Percentiles rank a stretch among this genome's conserved stretches.
Evolutionary conservation across 2,113 vertebrate species (phyloP).

Genomic region (Pogona vitticeps): DNA sequence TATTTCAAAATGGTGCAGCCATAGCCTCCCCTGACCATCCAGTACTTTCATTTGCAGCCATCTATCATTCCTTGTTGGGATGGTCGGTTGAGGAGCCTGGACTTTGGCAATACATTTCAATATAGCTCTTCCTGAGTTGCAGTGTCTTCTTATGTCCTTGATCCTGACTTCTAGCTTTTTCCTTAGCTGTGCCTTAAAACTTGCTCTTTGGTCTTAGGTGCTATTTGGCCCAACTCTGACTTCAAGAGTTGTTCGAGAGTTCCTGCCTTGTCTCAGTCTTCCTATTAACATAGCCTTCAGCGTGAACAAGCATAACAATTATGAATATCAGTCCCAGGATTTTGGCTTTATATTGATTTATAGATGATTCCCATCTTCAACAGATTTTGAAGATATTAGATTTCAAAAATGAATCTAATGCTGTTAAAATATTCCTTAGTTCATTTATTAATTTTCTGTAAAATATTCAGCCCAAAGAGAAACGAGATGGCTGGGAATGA

Average conservation of each 20-base stretch:
- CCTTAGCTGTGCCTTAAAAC: neutral
- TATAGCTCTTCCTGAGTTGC: too few relatives aligned
- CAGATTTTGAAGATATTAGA: too few relatives aligned
- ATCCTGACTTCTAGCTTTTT: neutral
- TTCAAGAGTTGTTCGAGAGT: neutral
- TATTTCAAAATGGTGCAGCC: too few relatives aligned
- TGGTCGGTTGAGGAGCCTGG: too few relatives aligned
- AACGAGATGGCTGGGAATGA: neutral
- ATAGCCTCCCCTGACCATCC: too few relatives aligned
- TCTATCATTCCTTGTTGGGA: too few relatives aligned
- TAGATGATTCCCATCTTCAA: neutral
- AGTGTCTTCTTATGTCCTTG: neutral
- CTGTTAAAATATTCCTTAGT: neutral
- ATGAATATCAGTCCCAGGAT: too few relatives aligned
- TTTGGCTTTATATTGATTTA: neutral
- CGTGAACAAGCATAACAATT: neutral
- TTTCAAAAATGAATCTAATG: neutral
- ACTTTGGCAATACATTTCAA: too few relatives aligned
- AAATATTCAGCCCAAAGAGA: neutral
- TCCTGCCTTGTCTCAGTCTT: neutral
- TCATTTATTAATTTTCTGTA: neutral
- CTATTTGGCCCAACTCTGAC: neutral
- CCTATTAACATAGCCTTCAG: neutral
- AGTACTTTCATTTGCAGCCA: too few relatives aligned
- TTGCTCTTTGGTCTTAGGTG: neutral